A percentile compares a stretch with the other conserved stretches of the same genome.
Evolutionary conservation across 2,888 invertebrate genomes (phyloP).

Genomic region (Dermolepida albohirtum): DNA sequence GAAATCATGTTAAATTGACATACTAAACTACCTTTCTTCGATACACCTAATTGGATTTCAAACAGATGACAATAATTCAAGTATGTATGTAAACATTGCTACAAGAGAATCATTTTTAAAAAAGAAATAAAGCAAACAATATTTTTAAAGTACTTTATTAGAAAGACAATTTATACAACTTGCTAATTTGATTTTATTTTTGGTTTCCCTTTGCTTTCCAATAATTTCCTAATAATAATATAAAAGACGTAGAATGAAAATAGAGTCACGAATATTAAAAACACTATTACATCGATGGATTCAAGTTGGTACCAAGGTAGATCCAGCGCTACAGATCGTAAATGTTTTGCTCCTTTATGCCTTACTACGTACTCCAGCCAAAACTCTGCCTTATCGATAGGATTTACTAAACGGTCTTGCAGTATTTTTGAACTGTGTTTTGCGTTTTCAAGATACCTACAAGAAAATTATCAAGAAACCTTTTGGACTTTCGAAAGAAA

Average conservation of each 20-base stretch:
- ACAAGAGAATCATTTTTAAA: too few relatives aligned
- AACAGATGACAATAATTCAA: too few relatives aligned
- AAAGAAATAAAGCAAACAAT: too few relatives aligned
- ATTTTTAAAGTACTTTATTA: too few relatives aligned
- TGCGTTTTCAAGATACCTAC: constrained; percentile 38
- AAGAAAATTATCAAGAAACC: background rate
- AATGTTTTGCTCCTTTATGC: constrained; percentile 47
- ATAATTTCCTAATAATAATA: constrained; percentile 13
- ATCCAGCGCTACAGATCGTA: constrained; percentile 43
- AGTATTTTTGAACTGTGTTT: constrained; percentile 41
- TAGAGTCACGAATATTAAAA: constrained; percentile 4
- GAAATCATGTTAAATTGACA: too few relatives aligned
- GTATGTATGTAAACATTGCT: too few relatives aligned
- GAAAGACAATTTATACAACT: too few relatives aligned
- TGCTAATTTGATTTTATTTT: constrained; percentile 8
- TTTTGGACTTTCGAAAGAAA: too few relatives aligned
- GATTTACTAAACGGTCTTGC: constrained; percentile 43
- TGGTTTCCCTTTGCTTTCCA: background rate
- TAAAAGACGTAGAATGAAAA: constrained; percentile 1
- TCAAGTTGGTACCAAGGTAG: constrained; percentile 46
- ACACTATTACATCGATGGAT: constrained; percentile 24
- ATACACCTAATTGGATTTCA: too few relatives aligned
- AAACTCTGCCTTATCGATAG: constrained; percentile 46
- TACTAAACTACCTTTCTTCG: too few relatives aligned
- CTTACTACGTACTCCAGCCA: constrained; percentile 48